Base-by-base conservation (phyloP, 2,888 invertebrate species). In the Strigamia crassipes region DNA sequence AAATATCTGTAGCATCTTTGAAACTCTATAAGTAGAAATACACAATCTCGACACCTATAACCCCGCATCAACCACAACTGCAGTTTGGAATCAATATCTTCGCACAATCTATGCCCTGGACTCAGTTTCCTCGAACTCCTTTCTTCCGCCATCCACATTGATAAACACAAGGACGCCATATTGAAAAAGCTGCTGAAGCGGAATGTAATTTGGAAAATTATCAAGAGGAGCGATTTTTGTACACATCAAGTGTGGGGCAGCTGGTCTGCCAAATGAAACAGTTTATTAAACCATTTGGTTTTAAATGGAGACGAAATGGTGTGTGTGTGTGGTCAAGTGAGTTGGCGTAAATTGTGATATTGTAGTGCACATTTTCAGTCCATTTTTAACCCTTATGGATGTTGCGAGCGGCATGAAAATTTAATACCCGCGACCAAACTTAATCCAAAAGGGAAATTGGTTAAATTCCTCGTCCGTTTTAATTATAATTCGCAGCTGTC, bases 401-500 rank as follows among this genome's bases (percentile, higher is more conserved):
- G 34, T 34, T 46, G 42, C 15, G 12, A 46, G 15, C 1, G 4
- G 15, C 1, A 46, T 46, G 42, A 46, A 46, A 46, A 46, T 46
- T 46, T 46, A 46, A 46, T 10, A 46, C 42, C 42, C 4, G 2
- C 42, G 42, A 10, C 42, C 15, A n/a, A n/a, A 51, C 4, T 15
- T 15, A 51, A 51, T 15, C 18, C 18, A 18, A 51, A 1, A n/a
- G 51, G 42, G 10, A 46, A 51, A 51, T n/a, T 51, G 18, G 51
- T n/a, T n/a, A n/a, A 51, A 51, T 51, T 51, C 51, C 18, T 51
- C n/a, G 18, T 51, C 51, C 18, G 15, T 51, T 51, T 51, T 51
- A 51, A 51, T 51, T 51, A 51, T 51, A 51, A 51, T 51, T n/a
- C 51, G 51, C 51, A 51, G 51, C 51, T 51, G 51, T 51, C 51